A percentile compares a stretch with the other conserved stretches of the same genome.
phyloP scores from a whole-genome alignment of 92 coral and sea anemone species.

The Umimayanthus kanabou region DNA sequence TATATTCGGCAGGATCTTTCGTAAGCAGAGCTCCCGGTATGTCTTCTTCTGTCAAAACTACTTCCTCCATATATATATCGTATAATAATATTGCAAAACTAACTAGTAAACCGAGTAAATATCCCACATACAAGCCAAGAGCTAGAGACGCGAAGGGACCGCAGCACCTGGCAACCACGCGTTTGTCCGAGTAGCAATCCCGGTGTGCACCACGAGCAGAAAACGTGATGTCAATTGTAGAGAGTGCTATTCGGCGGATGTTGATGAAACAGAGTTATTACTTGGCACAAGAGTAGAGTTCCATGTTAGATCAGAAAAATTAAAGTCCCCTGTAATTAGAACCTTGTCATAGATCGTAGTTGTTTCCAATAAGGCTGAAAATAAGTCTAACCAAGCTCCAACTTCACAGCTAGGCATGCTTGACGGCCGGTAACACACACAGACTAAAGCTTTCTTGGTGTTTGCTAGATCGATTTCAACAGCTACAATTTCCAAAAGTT shows the following conservation, averaged over 20 bases:
- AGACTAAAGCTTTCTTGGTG: slow-evolving; percentile 35
- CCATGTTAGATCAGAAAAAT: slow-evolving; percentile 37
- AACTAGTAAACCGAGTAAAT: not conserved
- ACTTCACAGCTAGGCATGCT: slow-evolving; percentile 34
- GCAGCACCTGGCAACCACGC: not conserved
- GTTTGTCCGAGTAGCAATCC: not conserved
- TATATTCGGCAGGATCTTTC: too few relatives aligned
- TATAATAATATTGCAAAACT: not conserved
- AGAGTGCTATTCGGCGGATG: too few relatives aligned
- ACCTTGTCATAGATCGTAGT: slow-evolving; percentile 41
- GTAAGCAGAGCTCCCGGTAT: too few relatives aligned
- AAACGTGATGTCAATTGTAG: not conserved
- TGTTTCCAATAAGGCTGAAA: slow-evolving; percentile 50
- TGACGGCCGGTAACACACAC: slow-evolving; percentile 35
- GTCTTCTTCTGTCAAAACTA: too few relatives aligned
- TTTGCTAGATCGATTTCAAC: slow-evolving; percentile 34
- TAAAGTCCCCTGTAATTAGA: slow-evolving; percentile 48
- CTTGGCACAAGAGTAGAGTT: slow-evolving; percentile 19
- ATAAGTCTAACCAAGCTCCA: slow-evolving; percentile 33
- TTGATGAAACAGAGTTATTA: too few relatives aligned
- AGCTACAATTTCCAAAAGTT: slow-evolving; percentile 24
- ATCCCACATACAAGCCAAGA: not conserved
- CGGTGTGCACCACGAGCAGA: not conserved
- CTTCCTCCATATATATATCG: too few relatives aligned
- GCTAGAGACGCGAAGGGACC: not conserved